phyloP scores from a whole-genome alignment of 2,888 invertebrate genomes.

The Teleogryllus oceanicus region DNA sequence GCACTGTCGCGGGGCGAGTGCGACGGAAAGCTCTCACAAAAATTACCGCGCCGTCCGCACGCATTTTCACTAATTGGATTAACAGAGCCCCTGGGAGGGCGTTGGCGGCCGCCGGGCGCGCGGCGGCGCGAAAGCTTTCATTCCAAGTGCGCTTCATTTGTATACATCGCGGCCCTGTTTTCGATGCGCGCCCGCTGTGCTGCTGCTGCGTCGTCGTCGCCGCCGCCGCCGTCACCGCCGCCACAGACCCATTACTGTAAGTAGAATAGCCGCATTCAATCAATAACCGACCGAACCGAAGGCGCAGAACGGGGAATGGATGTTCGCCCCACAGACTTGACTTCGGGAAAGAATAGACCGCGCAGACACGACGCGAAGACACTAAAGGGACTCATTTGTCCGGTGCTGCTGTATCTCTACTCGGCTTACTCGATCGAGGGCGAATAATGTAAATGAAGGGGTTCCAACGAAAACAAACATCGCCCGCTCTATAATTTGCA shows the following conservation, averaged over 20 bases:
- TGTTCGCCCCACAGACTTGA: too few relatives aligned
- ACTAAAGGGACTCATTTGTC: too few relatives aligned
- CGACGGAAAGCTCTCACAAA: conserved; percentile 1
- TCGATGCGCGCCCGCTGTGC: too few relatives aligned
- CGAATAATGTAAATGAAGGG: too few relatives aligned
- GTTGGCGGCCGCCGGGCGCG: not conserved
- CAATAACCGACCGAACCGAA: not conserved
- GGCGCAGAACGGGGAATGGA: not conserved
- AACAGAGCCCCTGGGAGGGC: not conserved
- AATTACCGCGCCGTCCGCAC: not conserved
- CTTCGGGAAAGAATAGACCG: too few relatives aligned
- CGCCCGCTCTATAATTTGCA: too few relatives aligned
- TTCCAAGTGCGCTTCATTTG: conserved; percentile 18
- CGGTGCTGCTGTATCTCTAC: too few relatives aligned
- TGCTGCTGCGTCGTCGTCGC: too few relatives aligned
- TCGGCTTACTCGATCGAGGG: too few relatives aligned
- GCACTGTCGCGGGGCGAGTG: not conserved
- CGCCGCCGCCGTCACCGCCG: not conserved
- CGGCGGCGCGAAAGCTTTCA: not conserved
- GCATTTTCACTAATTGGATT: conserved; percentile 9
- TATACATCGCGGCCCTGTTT: not conserved
- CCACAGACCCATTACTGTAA: not conserved
- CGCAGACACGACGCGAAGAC: too few relatives aligned
- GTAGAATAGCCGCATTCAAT: conserved; percentile 18
- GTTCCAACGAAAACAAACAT: too few relatives aligned